Percentiles rank a stretch among this genome's conserved stretches.
Evolutionary conservation across 92 coral and sea anemone species (phyloP).

Genomic region (Hydrozoanthus gracilis): DNA sequence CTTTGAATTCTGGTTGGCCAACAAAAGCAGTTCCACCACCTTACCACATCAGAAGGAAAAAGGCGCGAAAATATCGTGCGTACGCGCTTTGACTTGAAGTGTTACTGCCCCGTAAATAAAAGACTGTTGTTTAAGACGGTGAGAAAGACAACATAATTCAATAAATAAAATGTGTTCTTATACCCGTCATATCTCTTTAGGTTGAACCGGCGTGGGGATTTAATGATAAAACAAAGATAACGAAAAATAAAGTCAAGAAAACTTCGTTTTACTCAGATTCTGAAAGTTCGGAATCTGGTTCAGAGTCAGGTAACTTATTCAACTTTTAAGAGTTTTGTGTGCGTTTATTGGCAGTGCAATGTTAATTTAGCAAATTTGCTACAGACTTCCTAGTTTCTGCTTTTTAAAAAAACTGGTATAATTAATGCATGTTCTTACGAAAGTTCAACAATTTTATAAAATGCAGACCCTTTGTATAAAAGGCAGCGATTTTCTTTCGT

Average conservation of each 20-base stretch:
- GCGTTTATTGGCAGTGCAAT: background rate
- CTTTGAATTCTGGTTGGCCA: no score
- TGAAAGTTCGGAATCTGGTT: conserved; percentile 33
- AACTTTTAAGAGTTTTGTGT: background rate
- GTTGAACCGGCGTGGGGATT: conserved; percentile 41
- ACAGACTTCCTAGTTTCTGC: no score
- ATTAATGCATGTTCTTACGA: no score
- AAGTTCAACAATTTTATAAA: no score
- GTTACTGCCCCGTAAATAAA: background rate
- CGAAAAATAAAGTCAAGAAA: conserved; percentile 35
- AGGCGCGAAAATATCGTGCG: background rate
- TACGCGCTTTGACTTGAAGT: background rate
- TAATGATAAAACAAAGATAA: conserved; percentile 30
- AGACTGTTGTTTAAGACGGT: background rate
- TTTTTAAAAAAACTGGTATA: no score
- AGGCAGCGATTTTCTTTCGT: no score
- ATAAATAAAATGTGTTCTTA: background rate
- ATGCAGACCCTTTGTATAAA: no score
- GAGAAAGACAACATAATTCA: background rate
- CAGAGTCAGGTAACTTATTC: conserved; percentile 5
- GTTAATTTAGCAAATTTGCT: background rate
- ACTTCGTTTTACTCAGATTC: conserved; percentile 35
- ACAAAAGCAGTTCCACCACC: no score
- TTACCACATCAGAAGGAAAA: no score
- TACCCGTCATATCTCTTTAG: background rate